Evolutionary conservation across 2,797 vertebrate species (phyloP), one percentile per base, ranked within the genome.

Genomic region (Pempheris klunzingeri): DNA sequence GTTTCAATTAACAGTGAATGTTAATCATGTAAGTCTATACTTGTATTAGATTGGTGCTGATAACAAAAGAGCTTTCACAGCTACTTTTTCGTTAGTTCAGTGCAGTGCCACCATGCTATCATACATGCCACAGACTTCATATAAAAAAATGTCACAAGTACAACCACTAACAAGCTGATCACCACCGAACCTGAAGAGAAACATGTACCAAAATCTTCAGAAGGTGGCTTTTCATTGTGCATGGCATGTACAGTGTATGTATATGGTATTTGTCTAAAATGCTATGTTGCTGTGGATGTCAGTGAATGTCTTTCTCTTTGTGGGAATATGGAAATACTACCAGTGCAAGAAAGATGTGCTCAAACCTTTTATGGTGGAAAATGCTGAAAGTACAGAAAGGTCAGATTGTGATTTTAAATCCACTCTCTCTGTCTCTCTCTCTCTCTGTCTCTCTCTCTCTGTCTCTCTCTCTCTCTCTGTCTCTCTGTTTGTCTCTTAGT

Each of bases 201-300:
- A 88, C 68, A 26, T 63, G 73, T 83, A 85, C 72, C 87, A 83
- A 79, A 89, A 74, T 87, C 87, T 90, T 90, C 76, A 91, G 85
- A 84, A 62, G 86, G 89, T 93, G 88, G 78, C 81, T 93, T 91
- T 91, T 93, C 87, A 88, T 93, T 90, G 92, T 96, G 95, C 95
- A 95, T 95, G 95, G 94, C 92, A 91, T 95, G 94, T 94, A 93
- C 94, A 94, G 92, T 94, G 90, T 93, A 92, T 93, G 93, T 95
- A 89, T 90, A 87, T 82, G 84, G 86, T 92, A 87, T 91, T 92
- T 92, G 94, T 95, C 86, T 90, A 86, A 89, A 93, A 93, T 84
- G 84, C 88, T 89, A 87, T 77, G 89, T 95, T 93, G 83, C 92
- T 83, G 91, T 95, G 88, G 89, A 89, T 94, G 91, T 95, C 87